A percentile compares a stretch with the other conserved stretches of the same genome.
Conservation (phyloP, 2,888 invertebrate species). For the Tipula confusa region DNA sequence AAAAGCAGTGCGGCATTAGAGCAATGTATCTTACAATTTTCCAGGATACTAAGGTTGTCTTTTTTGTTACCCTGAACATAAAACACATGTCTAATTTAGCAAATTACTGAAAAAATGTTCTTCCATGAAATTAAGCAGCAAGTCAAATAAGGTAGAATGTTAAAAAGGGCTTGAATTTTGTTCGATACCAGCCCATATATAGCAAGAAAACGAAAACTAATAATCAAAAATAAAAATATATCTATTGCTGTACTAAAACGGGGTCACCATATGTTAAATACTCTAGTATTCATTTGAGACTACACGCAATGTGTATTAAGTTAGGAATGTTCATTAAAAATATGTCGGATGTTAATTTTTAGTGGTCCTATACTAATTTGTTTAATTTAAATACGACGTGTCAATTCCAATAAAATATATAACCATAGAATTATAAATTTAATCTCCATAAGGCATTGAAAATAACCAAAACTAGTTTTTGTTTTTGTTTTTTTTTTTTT, state of each 20-base stretch:
- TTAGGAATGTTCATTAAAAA: neutral
- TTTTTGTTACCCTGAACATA: too few species aligned
- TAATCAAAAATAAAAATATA: too few species aligned
- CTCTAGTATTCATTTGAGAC: neutral
- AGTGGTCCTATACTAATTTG: neutral
- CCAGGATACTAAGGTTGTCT: too few species aligned
- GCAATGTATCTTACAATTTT: too few species aligned
- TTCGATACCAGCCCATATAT: too few species aligned
- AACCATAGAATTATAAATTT: neutral
- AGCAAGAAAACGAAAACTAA: too few species aligned
- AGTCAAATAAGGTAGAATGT: too few species aligned
- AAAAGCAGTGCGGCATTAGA: too few species aligned
- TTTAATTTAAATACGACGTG: neutral
- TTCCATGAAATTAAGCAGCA: too few species aligned
- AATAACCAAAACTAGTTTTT: neutral
- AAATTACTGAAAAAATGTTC: too few species aligned
- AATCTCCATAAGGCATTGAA: constrained; percentile 12
- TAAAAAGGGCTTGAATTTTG: too few species aligned
- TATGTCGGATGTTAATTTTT: neutral
- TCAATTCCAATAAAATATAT: neutral
- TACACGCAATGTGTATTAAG: neutral
- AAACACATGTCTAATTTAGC: too few species aligned
- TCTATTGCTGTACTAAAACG: neutral
- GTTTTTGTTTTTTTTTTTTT: neutral
- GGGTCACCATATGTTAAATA: neutral